Base-by-base conservation (phyloP, 1,140 invertebrate species). In the Lordiphosa clarofinis region DNA sequence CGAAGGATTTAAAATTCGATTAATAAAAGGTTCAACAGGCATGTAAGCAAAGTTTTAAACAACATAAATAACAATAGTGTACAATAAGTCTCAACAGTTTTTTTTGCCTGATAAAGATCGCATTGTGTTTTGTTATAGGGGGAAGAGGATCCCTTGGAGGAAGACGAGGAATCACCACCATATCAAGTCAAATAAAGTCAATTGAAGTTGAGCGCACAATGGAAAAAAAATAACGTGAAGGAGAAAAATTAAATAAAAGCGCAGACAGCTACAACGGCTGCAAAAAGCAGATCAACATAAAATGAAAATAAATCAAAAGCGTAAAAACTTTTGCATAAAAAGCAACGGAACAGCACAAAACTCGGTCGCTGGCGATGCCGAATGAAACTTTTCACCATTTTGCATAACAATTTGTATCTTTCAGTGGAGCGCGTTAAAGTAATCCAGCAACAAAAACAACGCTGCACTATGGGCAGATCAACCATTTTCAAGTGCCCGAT, bases 301-400 rank as follows among this genome's bases (percentile, higher is more conserved):
- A 84, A 84, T 73, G 69, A 78, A 86, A 84, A 84, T 84, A 84
- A 84, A 84, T 84, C 78, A 84, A 84, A 71, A 86, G 65, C 54
- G 43, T 55, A 37, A 48, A 59, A 15, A 15, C 36, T 58, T 78
- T 71, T 73, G 62, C 71, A 75, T 82, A 75, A 74, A 74, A 52
- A 57, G 60, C 74, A 60, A 73, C 59, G 54, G 54, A 64, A 75
- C 28, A 36, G 37, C 38, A 62, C 38, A 55, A 70, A 31, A 31
- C 12, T 44, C 65, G 59, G 43, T 70, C 62, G 75, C 47, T 48
- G 68, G 47, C 55, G 71, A 59, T 63, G 71, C 55, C 67, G 73
- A 82, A 82, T 76, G 78, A 84, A 84, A 84, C 78, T 84, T 84
- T 84, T 84, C 79, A 84, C 78, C 73, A 84, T 84, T 84, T 84